Conservation (phyloP, 2,888 invertebrate genomes). For the Lasioglossum vierecki region DNA sequence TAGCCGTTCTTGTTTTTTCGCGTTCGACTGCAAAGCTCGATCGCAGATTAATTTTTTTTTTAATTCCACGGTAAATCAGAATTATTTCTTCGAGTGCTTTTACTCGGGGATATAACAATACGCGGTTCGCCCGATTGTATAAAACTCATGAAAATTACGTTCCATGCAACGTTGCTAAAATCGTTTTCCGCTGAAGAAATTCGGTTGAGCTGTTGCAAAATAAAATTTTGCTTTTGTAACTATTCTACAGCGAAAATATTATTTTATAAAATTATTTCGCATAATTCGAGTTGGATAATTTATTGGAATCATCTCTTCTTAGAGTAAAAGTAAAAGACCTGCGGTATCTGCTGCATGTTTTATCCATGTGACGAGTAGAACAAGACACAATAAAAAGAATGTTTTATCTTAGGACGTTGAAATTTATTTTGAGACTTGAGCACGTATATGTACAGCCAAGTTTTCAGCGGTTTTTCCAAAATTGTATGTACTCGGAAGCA, state of each 20-base stretch:
- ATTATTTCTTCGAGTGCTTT: slow-evolving; percentile 11
- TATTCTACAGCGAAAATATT: not conserved
- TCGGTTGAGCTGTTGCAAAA: not conserved
- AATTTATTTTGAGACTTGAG: too few species aligned
- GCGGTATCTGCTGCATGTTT: too few species aligned
- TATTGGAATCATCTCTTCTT: too few species aligned
- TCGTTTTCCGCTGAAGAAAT: not conserved
- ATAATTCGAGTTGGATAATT: too few species aligned
- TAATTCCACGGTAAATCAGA: slow-evolving; percentile 5
- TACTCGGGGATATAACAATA: not conserved
- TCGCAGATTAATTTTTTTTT: slow-evolving; percentile 13
- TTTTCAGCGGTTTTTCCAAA: too few species aligned
- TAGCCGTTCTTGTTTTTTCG: not conserved
- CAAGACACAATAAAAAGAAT: too few species aligned
- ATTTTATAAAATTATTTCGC: not conserved
- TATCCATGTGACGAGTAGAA: too few species aligned
- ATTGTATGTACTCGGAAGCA: too few species aligned
- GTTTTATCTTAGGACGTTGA: too few species aligned
- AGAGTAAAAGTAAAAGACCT: too few species aligned
- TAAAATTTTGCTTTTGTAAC: not conserved
- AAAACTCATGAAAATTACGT: not conserved
- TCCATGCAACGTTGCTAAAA: not conserved
- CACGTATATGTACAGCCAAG: too few species aligned
- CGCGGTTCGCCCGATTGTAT: not conserved
- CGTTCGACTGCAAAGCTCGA: not conserved